Evolutionary conservation across 2,113 vertebrate genomes (phyloP), one percentile per base, ranked within the genome.

Genomic region (Megalops atlanticus): DNA sequence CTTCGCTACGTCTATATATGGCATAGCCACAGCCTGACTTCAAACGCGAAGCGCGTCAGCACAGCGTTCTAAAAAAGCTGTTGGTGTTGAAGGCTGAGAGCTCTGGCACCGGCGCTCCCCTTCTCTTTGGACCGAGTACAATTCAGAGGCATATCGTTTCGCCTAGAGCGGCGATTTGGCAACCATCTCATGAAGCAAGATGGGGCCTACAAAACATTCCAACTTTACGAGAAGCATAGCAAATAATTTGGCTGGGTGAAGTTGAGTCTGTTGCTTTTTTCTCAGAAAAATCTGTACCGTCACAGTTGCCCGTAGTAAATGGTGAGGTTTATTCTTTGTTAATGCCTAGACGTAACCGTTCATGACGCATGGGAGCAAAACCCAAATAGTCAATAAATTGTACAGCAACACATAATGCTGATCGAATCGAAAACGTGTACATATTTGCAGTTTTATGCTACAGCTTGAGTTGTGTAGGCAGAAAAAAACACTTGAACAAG

Each of bases 21-120:
- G 81, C 45, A n/a, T 76, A 74, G 40, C 74, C 76, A 83, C n/a
- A n/a, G n/a, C n/a, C n/a, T n/a, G 79, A 86, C 86, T 81, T 89
- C 84, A 89, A 84, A 88, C 74, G 12, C 45, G 40, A 8, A 38
- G 52, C 72, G 52, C 49, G 31, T 81, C 82, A 84, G 75, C 39
- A 54, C 33, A 82, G 43, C 68, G 38, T 27, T 74, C 33, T 58
- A 18, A 47, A 24, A 74, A 71, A 24, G 33, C 21, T 82, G 80
- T 85, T 54, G 12, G 11, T 49, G 18, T 16, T 54, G 49, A 54
- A 54, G 49, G 24, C 24, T 54, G 16, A 54, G 47, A 54, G 47
- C 49, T 54, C 49, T 8, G 24, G 49, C 49, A 54, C 18, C 49
- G 24, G 18, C 12, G 12, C 18, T 5, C 18, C 18, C 18, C 18